A percentile compares a stretch with the other conserved stretches of the same genome.
phyloP scores from a whole-genome alignment of 2,888 invertebrate genomes.

The Chymomyza fuscimana region DNA sequence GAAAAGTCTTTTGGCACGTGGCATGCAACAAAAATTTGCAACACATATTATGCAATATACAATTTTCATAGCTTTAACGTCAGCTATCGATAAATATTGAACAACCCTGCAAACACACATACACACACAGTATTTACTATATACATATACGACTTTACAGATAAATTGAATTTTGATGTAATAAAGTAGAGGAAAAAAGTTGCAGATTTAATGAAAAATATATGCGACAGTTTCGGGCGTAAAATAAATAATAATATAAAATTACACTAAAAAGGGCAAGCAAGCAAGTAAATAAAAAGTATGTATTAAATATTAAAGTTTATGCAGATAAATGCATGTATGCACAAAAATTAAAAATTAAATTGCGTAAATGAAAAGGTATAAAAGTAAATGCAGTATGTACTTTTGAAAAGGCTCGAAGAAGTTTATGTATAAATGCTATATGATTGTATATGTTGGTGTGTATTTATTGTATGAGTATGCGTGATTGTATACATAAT shows the following conservation, averaged over 20 bases:
- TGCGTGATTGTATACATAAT: no score
- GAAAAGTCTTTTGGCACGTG: no score
- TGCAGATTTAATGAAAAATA: slow-evolving; percentile 44
- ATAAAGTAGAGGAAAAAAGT: slow-evolving; percentile 45
- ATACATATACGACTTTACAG: slow-evolving; percentile 1
- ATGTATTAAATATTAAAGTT: neutral
- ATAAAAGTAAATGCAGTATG: slow-evolving; percentile 13
- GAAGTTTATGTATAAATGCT: no score
- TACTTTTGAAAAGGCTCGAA: no score
- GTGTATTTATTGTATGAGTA: no score
- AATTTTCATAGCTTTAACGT: slow-evolving; percentile 1
- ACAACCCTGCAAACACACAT: neutral
- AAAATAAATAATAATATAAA: neutral
- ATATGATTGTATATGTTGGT: no score
- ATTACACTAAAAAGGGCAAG: neutral
- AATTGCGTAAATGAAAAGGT: slow-evolving; percentile 19
- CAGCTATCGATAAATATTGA: slow-evolving; percentile 29
- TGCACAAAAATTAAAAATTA: neutral
- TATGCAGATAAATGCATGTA: no score
- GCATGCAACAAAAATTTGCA: neutral
- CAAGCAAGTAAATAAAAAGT: no score
- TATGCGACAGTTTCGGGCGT: slow-evolving; percentile 9
- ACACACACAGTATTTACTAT: neutral
- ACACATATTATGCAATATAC: neutral
- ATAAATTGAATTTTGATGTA: slow-evolving; percentile 50